A percentile compares a stretch with the other conserved stretches of the same genome.
Conservation (phyloP, 2,888 invertebrate species). For the Myopa tessellatipennis region DNA sequence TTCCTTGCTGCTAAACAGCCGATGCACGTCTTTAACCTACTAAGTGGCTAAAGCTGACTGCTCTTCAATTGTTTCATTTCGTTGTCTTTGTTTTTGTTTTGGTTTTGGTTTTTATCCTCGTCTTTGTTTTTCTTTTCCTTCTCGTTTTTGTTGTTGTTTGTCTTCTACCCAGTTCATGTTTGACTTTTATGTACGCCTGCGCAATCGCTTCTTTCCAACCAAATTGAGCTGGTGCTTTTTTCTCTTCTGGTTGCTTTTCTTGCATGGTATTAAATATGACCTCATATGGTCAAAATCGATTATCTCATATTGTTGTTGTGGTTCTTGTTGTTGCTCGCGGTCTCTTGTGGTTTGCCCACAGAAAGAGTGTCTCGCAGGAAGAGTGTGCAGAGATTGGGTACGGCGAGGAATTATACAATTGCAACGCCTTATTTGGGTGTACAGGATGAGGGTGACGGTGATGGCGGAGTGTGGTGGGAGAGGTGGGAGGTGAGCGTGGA, state of each 20-base stretch:
- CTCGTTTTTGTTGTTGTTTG: neutral
- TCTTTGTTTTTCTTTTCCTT: neutral
- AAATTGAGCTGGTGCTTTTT: constrained; percentile 9
- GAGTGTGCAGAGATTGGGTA: neutral
- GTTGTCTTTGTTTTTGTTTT: neutral
- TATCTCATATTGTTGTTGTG: constrained; percentile 19
- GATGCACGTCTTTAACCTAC: constrained; percentile 39
- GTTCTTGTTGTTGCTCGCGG: neutral
- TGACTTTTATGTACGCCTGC: constrained; percentile 32
- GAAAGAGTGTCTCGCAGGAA: neutral
- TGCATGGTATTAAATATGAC: constrained; percentile 33
- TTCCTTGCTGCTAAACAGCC: neutral
- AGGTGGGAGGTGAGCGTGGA: no score
- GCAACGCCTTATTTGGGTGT: neutral
- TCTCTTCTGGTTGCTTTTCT: neutral
- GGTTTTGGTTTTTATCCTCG: neutral
- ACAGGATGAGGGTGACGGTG: no score
- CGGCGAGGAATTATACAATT: constrained; percentile 19
- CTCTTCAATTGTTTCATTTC: constrained; percentile 17
- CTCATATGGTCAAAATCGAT: constrained; percentile 39
- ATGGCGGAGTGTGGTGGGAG: no score
- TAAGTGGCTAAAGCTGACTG: constrained; percentile 20
- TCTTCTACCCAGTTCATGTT: constrained; percentile 3
- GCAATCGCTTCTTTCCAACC: constrained; percentile 25
- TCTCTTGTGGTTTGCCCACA: neutral